A percentile compares a stretch with the other conserved stretches of the same genome.
These are phyloP conservation scores for Pogonognathellus flavescens DNA, from an alignment of 1,140 invertebrate species.

Conservation along the genomic window DNA sequence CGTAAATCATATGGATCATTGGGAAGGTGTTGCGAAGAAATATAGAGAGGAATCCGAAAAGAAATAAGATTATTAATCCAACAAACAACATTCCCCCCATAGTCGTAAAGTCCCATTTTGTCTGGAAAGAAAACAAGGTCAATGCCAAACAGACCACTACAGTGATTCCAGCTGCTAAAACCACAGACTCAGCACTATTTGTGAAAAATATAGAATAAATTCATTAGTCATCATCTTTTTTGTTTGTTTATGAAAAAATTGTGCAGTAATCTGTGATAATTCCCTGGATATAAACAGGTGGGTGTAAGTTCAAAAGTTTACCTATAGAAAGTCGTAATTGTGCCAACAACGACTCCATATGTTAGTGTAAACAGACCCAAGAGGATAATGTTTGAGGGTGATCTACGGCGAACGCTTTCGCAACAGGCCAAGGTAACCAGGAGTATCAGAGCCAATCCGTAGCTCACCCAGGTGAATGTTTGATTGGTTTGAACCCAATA, in stretches of 20 bases:
- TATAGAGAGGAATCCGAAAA: slow-evolving; percentile 71
- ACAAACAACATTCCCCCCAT: slow-evolving; percentile 72
- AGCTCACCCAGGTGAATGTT: slow-evolving; percentile 76
- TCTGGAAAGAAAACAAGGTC: slow-evolving; percentile 74
- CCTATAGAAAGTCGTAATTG: slow-evolving; percentile 75
- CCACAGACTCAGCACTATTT: slow-evolving; percentile 66
- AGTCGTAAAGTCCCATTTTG: slow-evolving; percentile 72
- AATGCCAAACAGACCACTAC: slow-evolving; percentile 72
- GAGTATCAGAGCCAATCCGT: slow-evolving; percentile 78
- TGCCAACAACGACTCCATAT: slow-evolving; percentile 82
- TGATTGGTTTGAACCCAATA: slow-evolving; percentile 66
- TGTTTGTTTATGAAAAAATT: slow-evolving; percentile 36
- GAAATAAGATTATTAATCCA: slow-evolving; percentile 71
- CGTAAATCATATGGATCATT: slow-evolving; percentile 58
- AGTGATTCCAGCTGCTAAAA: slow-evolving; percentile 71
- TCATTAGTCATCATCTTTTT: too few species aligned
- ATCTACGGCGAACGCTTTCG: slow-evolving; percentile 81
- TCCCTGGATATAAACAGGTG: slow-evolving; percentile 73
- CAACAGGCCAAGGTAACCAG: slow-evolving; percentile 91
- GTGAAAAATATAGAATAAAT: neutral
- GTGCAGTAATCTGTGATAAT: slow-evolving; percentile 84
- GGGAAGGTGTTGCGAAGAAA: slow-evolving; percentile 69
- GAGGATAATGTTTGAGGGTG: slow-evolving; percentile 91
- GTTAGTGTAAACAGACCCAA: slow-evolving; percentile 86
- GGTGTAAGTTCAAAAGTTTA: too few species aligned